These are phyloP conservation scores for Gandaritis pyraliata DNA, from an alignment of 2,888 invertebrate species.

Conservation along the genomic window DNA sequence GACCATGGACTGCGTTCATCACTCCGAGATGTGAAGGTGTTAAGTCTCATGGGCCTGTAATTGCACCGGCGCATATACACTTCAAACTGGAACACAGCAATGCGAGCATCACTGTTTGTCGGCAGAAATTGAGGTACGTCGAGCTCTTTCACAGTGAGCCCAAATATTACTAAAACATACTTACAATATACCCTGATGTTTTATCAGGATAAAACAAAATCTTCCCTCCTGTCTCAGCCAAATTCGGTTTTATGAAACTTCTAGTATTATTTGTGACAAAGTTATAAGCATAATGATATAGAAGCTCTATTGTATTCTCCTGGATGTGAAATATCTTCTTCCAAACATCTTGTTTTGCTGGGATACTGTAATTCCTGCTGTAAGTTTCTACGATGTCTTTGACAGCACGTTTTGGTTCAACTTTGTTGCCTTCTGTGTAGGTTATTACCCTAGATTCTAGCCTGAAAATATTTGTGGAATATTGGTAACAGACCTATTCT, in stretches of 20 bases:
- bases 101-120: too few species aligned
- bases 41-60: too few species aligned
- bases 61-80: too few species aligned
- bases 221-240: constrained; percentile 88
- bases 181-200: constrained; percentile 87
- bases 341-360: constrained; percentile 86
- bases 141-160: too few species aligned
- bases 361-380: constrained; percentile 80
- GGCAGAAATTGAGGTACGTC: too few species aligned
- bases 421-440: constrained; percentile 65
- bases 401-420: constrained; percentile 64
- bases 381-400: constrained; percentile 86
- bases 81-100: too few species aligned
- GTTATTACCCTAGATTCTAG: constrained; percentile 64
- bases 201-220: constrained; percentile 86
- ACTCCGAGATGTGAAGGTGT: too few species aligned
- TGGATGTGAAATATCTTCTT: constrained; percentile 86
- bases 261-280: constrained; percentile 86
- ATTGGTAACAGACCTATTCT: too few species aligned
- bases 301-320: constrained; percentile 85
- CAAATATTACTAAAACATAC: constrained; percentile 34
- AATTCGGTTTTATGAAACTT: constrained; percentile 87
- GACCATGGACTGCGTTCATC: too few species aligned
- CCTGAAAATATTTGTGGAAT: constrained; percentile 47
- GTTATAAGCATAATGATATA: constrained; percentile 86